Evolutionary conservation across 2,113 vertebrate species (phyloP).

Genomic region (Melanocharis versteri): DNA sequence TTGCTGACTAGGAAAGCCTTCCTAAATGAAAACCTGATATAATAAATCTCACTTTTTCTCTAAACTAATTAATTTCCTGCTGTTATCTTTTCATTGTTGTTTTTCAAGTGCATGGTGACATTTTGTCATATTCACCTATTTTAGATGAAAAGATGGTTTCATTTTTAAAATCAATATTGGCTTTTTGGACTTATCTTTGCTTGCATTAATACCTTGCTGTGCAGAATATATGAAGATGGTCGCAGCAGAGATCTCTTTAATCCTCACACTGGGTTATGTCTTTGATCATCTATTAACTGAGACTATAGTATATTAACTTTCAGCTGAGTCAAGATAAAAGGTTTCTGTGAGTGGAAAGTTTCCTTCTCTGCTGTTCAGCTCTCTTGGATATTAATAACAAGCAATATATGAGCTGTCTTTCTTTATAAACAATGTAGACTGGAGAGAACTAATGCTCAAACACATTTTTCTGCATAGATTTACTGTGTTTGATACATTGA

Average conservation of each 20-base stretch:
- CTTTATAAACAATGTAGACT: conserved; percentile 44
- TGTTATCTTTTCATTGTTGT: conserved; percentile 54
- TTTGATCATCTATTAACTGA: conserved; percentile 67
- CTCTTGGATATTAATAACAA: conserved; percentile 55
- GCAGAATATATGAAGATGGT: conserved; percentile 29
- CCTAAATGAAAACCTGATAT: neutral
- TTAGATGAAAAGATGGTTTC: conserved; percentile 56
- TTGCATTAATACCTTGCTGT: conserved; percentile 52
- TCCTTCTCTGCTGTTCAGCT: conserved; percentile 31
- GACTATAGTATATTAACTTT: conserved; percentile 61
- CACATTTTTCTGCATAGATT: conserved; percentile 17
- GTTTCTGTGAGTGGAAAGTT: conserved; percentile 39
- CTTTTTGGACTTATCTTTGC: conserved; percentile 48
- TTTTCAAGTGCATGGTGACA: conserved; percentile 53
- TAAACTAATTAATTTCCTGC: conserved; percentile 62
- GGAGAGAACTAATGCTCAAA: conserved; percentile 31
- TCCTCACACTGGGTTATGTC: conserved; percentile 47
- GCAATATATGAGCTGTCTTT: conserved; percentile 45
- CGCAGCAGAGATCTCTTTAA: conserved; percentile 49
- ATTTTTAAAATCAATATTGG: conserved; percentile 70
- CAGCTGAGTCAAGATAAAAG: conserved; percentile 51
- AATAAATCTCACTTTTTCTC: conserved; percentile 30
- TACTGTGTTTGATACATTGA: conserved; percentile 21
- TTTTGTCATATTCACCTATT: conserved; percentile 62
- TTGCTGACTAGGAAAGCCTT: neutral